Evolutionary conservation across 1,140 invertebrate genomes (phyloP).

Genomic region (Aphelinus atriplicis): DNA sequence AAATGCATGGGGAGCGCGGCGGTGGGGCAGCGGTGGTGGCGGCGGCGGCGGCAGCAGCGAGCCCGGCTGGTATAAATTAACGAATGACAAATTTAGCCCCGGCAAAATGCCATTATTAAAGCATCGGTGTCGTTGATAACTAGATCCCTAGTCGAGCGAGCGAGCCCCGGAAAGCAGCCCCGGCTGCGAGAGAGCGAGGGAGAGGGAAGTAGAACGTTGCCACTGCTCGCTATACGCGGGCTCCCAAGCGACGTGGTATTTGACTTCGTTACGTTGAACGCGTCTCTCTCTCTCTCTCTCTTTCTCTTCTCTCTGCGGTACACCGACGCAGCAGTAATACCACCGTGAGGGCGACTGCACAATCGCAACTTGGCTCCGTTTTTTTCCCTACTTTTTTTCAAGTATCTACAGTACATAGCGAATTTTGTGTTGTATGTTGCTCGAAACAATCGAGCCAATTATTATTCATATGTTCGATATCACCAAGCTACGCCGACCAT

Average conservation of each 20-base stretch:
- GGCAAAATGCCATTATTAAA: conserved; percentile 36
- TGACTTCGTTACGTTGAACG: conserved; percentile 33
- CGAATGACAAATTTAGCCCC: conserved; percentile 38
- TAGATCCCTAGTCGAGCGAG: conserved; percentile 33
- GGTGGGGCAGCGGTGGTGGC: no score
- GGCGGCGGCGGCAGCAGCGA: background rate
- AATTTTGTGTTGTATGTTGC: no score
- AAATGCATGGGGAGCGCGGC: background rate
- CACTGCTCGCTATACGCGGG: background rate
- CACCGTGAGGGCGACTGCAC: no score
- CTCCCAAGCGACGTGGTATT: conserved; percentile 34
- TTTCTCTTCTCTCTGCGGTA: background rate
- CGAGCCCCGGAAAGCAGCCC: background rate
- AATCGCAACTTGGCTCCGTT: no score
- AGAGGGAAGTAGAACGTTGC: no score
- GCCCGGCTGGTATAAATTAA: conserved; percentile 36
- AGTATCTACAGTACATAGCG: no score
- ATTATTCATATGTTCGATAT: no score
- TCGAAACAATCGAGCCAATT: no score
- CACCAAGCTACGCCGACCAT: no score
- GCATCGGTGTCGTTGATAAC: conserved; percentile 36
- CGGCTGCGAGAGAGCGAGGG: no score
- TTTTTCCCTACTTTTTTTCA: no score
- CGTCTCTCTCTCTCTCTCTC: background rate
- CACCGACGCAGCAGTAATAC: no score